Evolutionary conservation across 2,797 vertebrate species (phyloP).

Genomic region (Okamejei kenojei): DNA sequence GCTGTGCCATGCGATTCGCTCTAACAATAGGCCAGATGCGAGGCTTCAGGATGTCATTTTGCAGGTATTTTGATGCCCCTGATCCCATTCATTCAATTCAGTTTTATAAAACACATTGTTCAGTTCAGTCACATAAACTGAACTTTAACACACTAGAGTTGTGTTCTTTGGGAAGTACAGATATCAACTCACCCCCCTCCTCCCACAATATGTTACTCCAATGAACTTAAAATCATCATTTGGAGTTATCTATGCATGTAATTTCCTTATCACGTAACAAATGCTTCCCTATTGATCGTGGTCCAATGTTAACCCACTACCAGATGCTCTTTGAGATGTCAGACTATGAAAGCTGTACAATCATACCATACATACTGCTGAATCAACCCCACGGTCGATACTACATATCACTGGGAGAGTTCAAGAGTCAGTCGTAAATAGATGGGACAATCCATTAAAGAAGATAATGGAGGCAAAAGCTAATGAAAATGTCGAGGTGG

Average conservation of each 20-base stretch:
- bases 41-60: not conserved
- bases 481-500: not conserved
- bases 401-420: not conserved
- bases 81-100: not conserved
- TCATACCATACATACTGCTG: too few species aligned
- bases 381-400: not conserved
- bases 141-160: not conserved
- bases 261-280: not conserved
- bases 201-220: not conserved
- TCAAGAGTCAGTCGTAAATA: not conserved
- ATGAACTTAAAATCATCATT: not conserved
- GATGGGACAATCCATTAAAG: not conserved
- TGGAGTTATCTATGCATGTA: not conserved
- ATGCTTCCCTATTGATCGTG: not conserved
- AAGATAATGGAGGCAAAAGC: not conserved
- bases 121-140: not conserved
- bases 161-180: not conserved
- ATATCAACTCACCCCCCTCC: not conserved
- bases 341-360: not conserved
- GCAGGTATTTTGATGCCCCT: not conserved
- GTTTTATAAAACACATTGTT: not conserved
- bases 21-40: too few species aligned
- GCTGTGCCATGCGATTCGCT: too few species aligned
- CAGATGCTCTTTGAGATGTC: not conserved
- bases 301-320: not conserved